Percentiles rank a stretch among this genome's conserved stretches.
These are phyloP conservation scores for Pyralis farinalis DNA, from an alignment of 2,888 invertebrate species.

Conservation along the genomic window DNA sequence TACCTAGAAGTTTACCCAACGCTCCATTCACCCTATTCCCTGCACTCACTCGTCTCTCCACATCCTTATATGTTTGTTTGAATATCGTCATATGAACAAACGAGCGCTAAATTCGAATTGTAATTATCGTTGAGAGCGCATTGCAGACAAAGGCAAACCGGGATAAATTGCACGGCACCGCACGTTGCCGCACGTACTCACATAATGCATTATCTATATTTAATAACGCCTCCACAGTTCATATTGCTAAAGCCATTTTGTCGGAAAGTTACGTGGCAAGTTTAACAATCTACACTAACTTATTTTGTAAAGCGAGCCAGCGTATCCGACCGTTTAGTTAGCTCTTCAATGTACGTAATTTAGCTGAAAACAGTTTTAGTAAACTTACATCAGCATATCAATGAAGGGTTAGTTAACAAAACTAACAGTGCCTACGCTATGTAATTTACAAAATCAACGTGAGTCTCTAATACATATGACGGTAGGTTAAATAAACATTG, in stretches of 20 bases:
- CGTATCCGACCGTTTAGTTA: not conserved
- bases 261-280: slow-evolving; percentile 1
- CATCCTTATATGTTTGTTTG: no score
- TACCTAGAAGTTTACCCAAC: no score
- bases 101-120: not conserved
- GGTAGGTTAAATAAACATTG: no score
- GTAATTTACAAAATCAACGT: no score
- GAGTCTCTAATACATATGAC: no score
- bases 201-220: slow-evolving; percentile 3
- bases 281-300: slow-evolving; percentile 1
- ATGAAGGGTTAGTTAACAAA: no score
- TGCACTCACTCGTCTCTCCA: no score
- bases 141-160: slow-evolving; percentile 1
- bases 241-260: slow-evolving; percentile 1
- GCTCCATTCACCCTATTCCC: no score
- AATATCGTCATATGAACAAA: not conserved
- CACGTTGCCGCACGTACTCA: not conserved
- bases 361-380: not conserved
- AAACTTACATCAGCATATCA: not conserved
- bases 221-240: not conserved
- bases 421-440: no score
- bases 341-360: not conserved
- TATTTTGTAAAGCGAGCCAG: slow-evolving; percentile 1
- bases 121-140: not conserved
- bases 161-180: not conserved